Evolutionary conservation across 2,113 vertebrate species (phyloP), one percentile per base, ranked within the genome.

Genomic region (Solenodon paradoxus): DNA sequence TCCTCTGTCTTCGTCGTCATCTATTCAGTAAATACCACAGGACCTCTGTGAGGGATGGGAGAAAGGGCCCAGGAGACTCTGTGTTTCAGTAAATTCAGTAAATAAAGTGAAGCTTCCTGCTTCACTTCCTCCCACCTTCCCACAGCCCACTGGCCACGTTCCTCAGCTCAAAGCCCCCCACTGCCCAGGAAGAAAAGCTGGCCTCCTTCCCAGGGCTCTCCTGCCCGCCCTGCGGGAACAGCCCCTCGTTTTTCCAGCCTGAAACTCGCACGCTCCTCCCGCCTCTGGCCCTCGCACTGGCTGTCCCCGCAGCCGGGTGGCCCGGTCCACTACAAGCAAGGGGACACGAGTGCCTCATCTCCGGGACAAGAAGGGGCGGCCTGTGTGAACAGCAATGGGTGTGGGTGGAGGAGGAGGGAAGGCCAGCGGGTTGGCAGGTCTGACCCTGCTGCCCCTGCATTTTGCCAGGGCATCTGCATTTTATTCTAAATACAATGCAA

Each of bases 401-500:
- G 8, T 55, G 32, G 55, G 26, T 0, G 5, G n/a, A 53, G 24
- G 9, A 66, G 61, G 9, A 66, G 61, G 57, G 80, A 16, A 38
- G 40, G 72, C 47, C 12, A 12, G n/a, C 40, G 28, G 55, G 64
- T 47, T 9, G 7, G 71, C n/a, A 28, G 77, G 26, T 63, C 32
- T 19, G 88, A 30, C 30, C 22, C 80, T 32, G 7, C 0, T 3
- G 71, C 75, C 35, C 45, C 11, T 3, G 15, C 16, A 45, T 26
- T 64, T 68, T 88, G 68, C 28, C 72, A 51, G 32, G n/a, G 66
- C 20, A 57, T 8, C 47, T 42, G 35, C 63, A 74, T 35, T 75
- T 92, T 64, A 79, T 80, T 57, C 63, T 77, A 53, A 96, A 83
- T 51, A 78, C 61, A 72, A 61, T 49, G 72, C 85, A 93, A 87